These are phyloP conservation scores for Andricus curvator DNA, from an alignment of 2,888 invertebrate genomes.

Conservation along the genomic window DNA sequence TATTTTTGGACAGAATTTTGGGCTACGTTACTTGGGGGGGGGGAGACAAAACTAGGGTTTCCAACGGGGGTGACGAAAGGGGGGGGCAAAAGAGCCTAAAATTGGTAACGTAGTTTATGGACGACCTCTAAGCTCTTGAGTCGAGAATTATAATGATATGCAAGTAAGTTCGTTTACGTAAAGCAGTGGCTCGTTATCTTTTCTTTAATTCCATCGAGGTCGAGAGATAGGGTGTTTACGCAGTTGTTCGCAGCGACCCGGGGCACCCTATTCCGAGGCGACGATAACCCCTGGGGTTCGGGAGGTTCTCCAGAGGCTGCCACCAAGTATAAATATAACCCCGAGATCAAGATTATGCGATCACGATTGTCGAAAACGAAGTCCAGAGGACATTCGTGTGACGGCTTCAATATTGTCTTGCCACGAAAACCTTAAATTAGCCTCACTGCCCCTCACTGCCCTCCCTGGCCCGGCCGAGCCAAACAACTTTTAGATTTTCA, in stretches of 20 bases:
- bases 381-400: constrained; percentile 37
- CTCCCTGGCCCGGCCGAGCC: background rate
- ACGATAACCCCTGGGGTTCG: constrained; percentile 54
- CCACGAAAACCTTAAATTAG: background rate
- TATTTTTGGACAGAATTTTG: no score
- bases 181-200: constrained; percentile 40
- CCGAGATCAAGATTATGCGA: constrained; percentile 40
- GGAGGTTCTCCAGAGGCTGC: constrained; percentile 48
- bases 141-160: background rate
- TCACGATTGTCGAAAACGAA: constrained; percentile 40
- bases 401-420: constrained; percentile 31
- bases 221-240: constrained; percentile 73
- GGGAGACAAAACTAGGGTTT: no score
- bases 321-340: constrained; percentile 38
- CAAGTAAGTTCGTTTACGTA: constrained; percentile 24
- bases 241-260: constrained; percentile 70
- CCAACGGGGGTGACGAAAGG: no score
- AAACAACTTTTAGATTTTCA: background rate
- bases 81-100: no score
- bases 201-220: constrained; percentile 56
- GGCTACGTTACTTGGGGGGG: no score
- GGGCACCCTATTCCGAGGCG: constrained; percentile 53
- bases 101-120: no score
- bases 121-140: no score
- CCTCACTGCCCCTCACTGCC: background rate